Base-by-base conservation (phyloP, 2,888 invertebrate species). In the Eugnorisma glareosa region DNA sequence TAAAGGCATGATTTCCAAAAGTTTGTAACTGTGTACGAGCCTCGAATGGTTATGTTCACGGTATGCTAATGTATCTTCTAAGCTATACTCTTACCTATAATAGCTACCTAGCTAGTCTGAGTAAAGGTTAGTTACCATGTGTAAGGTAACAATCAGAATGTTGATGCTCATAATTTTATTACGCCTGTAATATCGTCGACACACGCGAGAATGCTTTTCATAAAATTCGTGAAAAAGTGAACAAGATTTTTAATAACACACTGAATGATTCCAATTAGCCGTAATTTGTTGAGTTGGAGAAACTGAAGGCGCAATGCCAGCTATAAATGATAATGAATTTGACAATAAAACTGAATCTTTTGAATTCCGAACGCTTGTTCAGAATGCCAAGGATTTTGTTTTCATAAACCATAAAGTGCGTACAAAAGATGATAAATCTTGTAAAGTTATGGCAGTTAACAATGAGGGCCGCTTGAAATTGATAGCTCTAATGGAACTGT, bases 1-100 rank as follows among this genome's bases (percentile, higher is more conserved):
- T 86, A 89, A 88, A 90, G 88, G 85, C 87, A 85, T 84, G 87
- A 86, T 90, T 89, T 89, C 86, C 85, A 88, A 91, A 91, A 89
- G 89, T 89, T 88, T 82, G 84, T 84, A 81, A 81, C 84, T 75
- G 77, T 82, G 82, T 86, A 82, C 82, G 82, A 83, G 85, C 35
- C 71, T 77, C 75, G 79, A 82, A 85, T 81, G 82, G 59, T 71
- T 77, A 82, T 73, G 81, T 83, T 82, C 78, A 81, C 79, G 81
- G 83, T 84, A 89, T 77, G 79, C 63, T 75, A 84, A 82, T 85
- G 70, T 74, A 57, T 80, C 18, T 31, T n/a, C n/a, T n/a, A n/a
- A 74, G 6, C 10, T 66, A 11, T 48, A 59, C 18, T 31, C 28
- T 57, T 57, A 57, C 28, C n/a, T 28, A n/a, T 54, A 54, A 54